Base-by-base conservation (phyloP, 2,888 invertebrate species). In the Thereva unica region DNA sequence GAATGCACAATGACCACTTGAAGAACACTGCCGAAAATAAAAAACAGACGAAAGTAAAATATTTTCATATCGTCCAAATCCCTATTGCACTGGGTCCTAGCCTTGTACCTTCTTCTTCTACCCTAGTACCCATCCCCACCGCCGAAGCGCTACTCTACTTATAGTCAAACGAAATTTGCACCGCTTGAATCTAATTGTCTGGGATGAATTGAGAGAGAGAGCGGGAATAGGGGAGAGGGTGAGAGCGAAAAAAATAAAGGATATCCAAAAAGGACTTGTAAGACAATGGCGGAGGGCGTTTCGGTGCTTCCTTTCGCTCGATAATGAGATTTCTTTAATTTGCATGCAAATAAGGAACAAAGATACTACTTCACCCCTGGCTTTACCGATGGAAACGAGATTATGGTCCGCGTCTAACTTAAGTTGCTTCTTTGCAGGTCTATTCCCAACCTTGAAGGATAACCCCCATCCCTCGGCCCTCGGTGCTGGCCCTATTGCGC, bases 261-360 rank as follows among this genome's bases (percentile, higher is more conserved):
- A 42, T 42, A 42, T 42, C 64, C 61, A 61, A 50, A 61, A 61
- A 50, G 50, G 61, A 61, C 61, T 54, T 64, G 64, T 64, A 53
- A 54, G 45, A 64, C 64, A 64, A 64, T 64, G 53, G 54, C 53
- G 54, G 10, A 45, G 4, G 5, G 9, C 5, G 45, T 45, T 10
- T 45, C 8, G 45, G 53, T 54, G 61, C 61, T 64, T 64, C 53
- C 64, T 64, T 54, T 54, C 44, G 64, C 44, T 53, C 64, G 66
- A 68, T 71, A 71, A 71, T 71, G 71, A 71, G 71, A 71, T 71
- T 71, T 66, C 69, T 71, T 69, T 68, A 71, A 71, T 71, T 71
- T 71, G 71, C 71, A 71, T 71, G 71, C 71, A 71, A 71, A 71
- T 71, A 52, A 47, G 57, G 52, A 56, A 56, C 65, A 56, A 55